Conservation (phyloP, 2,888 invertebrate species). For the Notodonta dromedarius region DNA sequence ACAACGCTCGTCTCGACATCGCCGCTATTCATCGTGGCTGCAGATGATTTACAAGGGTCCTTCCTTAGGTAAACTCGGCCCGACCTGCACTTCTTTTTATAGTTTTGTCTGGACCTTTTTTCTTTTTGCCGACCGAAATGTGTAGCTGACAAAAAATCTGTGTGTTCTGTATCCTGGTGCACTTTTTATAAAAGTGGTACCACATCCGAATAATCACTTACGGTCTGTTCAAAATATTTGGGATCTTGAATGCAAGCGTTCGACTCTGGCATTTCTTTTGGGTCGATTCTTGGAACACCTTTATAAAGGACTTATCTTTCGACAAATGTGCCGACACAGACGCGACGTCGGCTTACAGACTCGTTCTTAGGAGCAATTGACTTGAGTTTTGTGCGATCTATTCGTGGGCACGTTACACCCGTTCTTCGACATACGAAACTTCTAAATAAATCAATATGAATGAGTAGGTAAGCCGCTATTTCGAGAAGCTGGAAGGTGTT, state of each 20-base stretch:
- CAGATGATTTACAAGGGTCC: constrained; percentile 84
- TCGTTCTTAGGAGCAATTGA: constrained; percentile 19
- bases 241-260: constrained; percentile 72
- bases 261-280: constrained; percentile 69
- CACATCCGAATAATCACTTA: constrained; percentile 84
- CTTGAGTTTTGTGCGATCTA: constrained; percentile 30
- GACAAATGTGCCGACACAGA: constrained; percentile 48
- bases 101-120: constrained; percentile 78
- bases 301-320: constrained; percentile 53
- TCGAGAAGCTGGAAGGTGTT: constrained; percentile 83
- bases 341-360: constrained; percentile 46
- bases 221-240: constrained; percentile 81
- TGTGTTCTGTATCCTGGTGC: constrained; percentile 80
- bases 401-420: constrained; percentile 43
- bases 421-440: constrained; percentile 52
- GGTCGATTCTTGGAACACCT: constrained; percentile 68
- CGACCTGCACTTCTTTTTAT: constrained; percentile 81
- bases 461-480: constrained; percentile 74
- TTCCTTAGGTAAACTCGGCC: constrained; percentile 81
- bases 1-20: constrained; percentile 73
- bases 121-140: constrained; percentile 77
- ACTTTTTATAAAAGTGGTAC: constrained; percentile 80
- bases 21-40: constrained; percentile 74
- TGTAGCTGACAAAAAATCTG: constrained; percentile 75
- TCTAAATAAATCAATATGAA: constrained; percentile 75